Base-by-base conservation (phyloP, 1,140 invertebrate species). In the Hylyphantes graminicola region DNA sequence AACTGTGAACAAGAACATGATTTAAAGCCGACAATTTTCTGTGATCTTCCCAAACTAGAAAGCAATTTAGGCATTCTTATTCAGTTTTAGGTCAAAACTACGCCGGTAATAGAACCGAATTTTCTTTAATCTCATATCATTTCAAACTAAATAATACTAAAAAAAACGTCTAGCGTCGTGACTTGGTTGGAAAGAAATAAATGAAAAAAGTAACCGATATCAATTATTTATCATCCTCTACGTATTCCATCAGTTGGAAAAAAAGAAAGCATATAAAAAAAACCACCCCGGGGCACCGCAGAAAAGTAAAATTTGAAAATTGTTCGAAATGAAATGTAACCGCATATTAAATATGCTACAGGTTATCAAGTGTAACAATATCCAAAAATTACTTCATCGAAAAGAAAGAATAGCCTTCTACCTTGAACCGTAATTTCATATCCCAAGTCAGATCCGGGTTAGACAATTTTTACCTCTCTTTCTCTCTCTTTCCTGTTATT, bases 381-480 rank as follows among this genome's bases (percentile, higher is more conserved):
- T 83, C 80, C 55, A 59, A 75, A 83, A 83, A 75, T 83, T 83
- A 75, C 80, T 61, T 68, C 80, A 74, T 74, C 80, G n/a, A 61
- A 83, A 83, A 75, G 61, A 83, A 83, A 74, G 80, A 83, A 74
- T 83, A 74, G 80, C 70, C 64, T 74, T 83, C 63, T 53, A n/a
- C 80, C 80, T 83, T 83, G 80, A 83, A 83, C 80, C 55, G 72
- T 83, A 83, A 83, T 83, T 83, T 83, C 80, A 83, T 83, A 83
- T 74, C 80, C 72, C 75, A 72, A 83, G 80, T 63, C 64, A 83
- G 80, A 83, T 83, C 80, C 80, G 80, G 80, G 80, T 74, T 55
- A 75, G 70, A 54, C 74, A 75, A 73, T 74, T 83, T 83, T 83
- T 83, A 74, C 80, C 80, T 35, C 35, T 35, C 35, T 35, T 35